These are phyloP conservation scores for Sarcophaga carnaria DNA, from an alignment of 2,888 invertebrate genomes.

Conservation along the genomic window DNA sequence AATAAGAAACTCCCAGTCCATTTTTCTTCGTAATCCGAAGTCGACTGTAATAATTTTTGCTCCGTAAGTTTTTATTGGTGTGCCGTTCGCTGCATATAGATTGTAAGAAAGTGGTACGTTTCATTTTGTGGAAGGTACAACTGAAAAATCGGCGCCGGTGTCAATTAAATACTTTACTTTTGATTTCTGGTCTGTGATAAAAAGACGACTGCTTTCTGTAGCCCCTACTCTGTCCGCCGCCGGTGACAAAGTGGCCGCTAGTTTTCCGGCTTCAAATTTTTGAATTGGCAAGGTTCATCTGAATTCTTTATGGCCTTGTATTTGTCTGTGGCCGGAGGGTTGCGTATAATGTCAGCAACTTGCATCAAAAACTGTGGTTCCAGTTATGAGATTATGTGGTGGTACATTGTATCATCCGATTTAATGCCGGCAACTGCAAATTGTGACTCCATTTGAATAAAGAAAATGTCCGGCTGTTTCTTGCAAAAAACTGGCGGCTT, in stretches of 20 bases:
- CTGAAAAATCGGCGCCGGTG: conserved; percentile 21
- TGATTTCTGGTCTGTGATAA: conserved; percentile 13
- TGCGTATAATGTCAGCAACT: conserved; percentile 40
- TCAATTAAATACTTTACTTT: conserved; percentile 24
- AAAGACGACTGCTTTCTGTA: conserved; percentile 30
- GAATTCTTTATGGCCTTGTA: conserved; percentile 19
- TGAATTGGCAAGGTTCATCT: conserved; percentile 29
- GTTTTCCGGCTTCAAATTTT: conserved; percentile 29
- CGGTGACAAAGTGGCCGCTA: neutral
- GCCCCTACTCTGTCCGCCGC: conserved; percentile 6
- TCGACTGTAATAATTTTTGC: neutral
- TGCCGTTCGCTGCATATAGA: neutral
- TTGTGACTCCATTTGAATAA: conserved; percentile 7
- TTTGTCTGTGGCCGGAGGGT: conserved; percentile 10
- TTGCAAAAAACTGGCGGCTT: neutral
- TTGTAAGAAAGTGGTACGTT: neutral
- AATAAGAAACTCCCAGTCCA: conserved; percentile 8
- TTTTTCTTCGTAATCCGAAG: neutral
- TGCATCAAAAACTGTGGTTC: conserved; percentile 19
- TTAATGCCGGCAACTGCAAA: neutral
- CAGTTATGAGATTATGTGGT: conserved; percentile 26
- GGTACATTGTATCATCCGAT: conserved; percentile 15
- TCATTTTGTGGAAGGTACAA: conserved; percentile 1
- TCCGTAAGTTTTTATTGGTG: neutral
- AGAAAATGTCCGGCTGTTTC: neutral